Conservation (phyloP, 2,113 vertebrate species). For the Ploceus nigricollis region DNA sequence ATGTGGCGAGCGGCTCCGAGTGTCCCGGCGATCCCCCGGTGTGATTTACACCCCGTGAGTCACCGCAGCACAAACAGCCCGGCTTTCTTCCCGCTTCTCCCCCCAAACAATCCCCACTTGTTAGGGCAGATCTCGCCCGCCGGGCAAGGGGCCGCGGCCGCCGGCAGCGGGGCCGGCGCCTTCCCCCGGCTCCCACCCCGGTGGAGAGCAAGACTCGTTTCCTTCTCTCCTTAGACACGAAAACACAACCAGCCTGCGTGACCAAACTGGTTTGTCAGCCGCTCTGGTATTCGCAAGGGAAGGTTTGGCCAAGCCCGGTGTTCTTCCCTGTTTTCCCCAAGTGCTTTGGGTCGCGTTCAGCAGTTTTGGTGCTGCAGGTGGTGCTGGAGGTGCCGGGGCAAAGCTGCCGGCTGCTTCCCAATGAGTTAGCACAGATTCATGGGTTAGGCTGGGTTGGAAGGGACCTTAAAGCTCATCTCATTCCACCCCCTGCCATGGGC, state of each 20-base stretch:
- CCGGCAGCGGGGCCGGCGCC: background rate
- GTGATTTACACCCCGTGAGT: background rate
- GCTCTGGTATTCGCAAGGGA: background rate
- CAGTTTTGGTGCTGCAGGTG: background rate
- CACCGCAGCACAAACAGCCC: background rate
- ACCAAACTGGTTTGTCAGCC: background rate
- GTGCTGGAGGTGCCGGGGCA: background rate
- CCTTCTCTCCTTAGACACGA: background rate
- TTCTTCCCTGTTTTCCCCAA: background rate
- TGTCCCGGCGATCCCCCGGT: accelerated
- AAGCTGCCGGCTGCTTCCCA: background rate
- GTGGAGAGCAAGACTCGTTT: background rate
- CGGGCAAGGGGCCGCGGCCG: background rate
- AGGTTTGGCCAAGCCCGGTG: background rate
- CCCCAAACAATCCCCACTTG: background rate
- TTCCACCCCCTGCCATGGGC: background rate
- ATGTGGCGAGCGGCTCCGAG: background rate
- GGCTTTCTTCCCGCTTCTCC: background rate
- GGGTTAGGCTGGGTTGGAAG: background rate
- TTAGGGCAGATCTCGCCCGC: background rate
- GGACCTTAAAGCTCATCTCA: background rate
- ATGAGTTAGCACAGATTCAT: accelerated
- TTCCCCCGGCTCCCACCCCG: background rate
- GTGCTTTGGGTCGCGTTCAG: accelerated
- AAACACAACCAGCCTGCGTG: background rate